Evolutionary conservation across 2,888 invertebrate species (phyloP).

Genomic region (Diaprepes abbreviatus): DNA sequence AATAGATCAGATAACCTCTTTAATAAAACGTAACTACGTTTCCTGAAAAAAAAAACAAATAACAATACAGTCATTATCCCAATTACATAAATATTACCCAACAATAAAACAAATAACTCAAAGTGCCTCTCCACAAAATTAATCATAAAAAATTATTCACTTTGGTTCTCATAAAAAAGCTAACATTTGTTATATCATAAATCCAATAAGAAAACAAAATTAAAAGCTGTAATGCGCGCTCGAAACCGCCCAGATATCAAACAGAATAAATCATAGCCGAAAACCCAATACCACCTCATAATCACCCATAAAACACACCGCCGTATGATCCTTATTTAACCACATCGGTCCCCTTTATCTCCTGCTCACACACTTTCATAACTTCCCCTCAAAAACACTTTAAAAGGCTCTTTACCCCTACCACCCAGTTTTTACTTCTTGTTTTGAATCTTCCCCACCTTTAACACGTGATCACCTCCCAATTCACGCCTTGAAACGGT

Average conservation of each 20-base stretch:
- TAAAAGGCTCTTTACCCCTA: slow-evolving; percentile 7
- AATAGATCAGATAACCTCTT: neutral
- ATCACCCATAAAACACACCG: slow-evolving; percentile 44
- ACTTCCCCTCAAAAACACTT: slow-evolving; percentile 32
- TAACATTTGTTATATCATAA: slow-evolving; percentile 8
- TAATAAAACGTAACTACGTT: neutral
- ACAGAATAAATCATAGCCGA: slow-evolving; percentile 55
- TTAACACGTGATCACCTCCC: neutral
- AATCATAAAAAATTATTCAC: neutral
- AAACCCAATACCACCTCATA: slow-evolving; percentile 44
- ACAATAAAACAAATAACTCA: slow-evolving; percentile 7
- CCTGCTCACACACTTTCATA: slow-evolving; percentile 23
- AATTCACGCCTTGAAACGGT: neutral
- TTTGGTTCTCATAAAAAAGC: slow-evolving; percentile 6
- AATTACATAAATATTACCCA: neutral
- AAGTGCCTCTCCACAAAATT: neutral
- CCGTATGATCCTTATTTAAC: slow-evolving; percentile 43
- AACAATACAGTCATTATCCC: neutral
- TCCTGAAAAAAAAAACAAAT: neutral
- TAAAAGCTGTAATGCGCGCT: slow-evolving; percentile 36
- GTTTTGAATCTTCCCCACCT: neutral
- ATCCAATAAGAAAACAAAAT: slow-evolving; percentile 31
- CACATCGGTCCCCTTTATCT: slow-evolving; percentile 43
- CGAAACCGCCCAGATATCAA: slow-evolving; percentile 38
- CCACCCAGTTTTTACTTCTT: neutral